A percentile compares a stretch with the other conserved stretches of the same genome.
Conservation (phyloP, 2,113 vertebrate genomes). For the Phrynosoma platyrhinos region DNA sequence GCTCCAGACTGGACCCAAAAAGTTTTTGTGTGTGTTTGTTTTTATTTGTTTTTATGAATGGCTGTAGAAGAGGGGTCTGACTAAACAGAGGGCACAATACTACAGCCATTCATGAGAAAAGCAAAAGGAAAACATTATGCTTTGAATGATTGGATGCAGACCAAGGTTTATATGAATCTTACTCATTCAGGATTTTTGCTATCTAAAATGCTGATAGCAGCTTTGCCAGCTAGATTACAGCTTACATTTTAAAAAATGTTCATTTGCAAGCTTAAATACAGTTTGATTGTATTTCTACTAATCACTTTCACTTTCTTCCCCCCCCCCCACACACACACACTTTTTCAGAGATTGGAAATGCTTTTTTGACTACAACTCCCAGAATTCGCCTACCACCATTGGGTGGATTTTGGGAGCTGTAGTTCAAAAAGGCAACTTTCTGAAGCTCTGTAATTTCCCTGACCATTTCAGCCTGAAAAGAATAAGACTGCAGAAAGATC, state of each 20-base stretch:
- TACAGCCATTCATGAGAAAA: constrained; percentile 86
- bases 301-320: neutral
- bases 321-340: neutral
- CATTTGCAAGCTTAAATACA: neutral
- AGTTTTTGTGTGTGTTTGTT: constrained; percentile 63
- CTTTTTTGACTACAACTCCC: neutral
- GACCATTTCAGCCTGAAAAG: neutral
- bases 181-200: constrained; percentile 24
- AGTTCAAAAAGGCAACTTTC: too few relatives aligned
- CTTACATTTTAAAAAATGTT: constrained; percentile 11
- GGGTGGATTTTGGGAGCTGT: too few relatives aligned
- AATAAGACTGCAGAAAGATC: neutral
- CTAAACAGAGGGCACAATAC: constrained; percentile 62
- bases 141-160: constrained; percentile 36
- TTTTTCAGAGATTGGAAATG: neutral
- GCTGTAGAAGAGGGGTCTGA: constrained; percentile 69
- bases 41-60: constrained; percentile 83
- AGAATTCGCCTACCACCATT: too few relatives aligned
- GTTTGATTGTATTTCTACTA: neutral
- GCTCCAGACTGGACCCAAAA: constrained; percentile 73
- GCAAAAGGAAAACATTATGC: constrained; percentile 73
- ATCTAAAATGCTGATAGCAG: constrained; percentile 2
- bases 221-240: constrained; percentile 8
- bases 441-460: too few relatives aligned
- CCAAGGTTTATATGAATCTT: constrained; percentile 38